phyloP scores from a whole-genome alignment of 2,113 vertebrate genomes.

The Cyphomyrus discorhynchus region DNA sequence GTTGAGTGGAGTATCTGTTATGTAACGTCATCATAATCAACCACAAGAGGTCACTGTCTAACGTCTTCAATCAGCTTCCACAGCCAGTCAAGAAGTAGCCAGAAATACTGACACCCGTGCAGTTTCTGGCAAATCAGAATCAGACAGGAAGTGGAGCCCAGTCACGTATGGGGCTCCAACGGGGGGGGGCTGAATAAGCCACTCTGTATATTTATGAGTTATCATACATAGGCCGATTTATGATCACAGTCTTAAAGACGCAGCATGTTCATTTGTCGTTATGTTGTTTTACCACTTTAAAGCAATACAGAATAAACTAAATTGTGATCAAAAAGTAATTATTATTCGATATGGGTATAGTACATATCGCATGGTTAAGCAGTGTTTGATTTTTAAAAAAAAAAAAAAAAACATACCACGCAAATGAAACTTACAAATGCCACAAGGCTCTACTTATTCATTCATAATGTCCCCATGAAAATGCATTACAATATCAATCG shows the following conservation, averaged over 20 bases:
- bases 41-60: slow-evolving; percentile 1
- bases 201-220: not conserved
- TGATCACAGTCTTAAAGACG: not conserved
- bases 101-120: not conserved
- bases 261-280: not conserved
- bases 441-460: not conserved
- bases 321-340: not conserved
- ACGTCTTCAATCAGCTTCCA: not conserved
- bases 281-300: not conserved
- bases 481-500: not conserved
- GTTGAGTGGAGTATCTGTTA: not conserved
- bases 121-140: not conserved
- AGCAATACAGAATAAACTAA: not conserved
- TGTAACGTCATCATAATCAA: not conserved
- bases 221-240: not conserved
- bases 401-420: not conserved
- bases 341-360: not conserved
- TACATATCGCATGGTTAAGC: not conserved
- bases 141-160: not conserved
- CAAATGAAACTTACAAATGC: not conserved
- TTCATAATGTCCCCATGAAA: not conserved
- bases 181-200: not conserved
- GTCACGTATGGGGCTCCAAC: too few relatives aligned
- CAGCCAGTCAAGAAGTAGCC: not conserved
- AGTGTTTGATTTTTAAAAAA: not conserved